phyloP scores from a whole-genome alignment of 35 echinoderm and acorn worm genomes.

The Apostichopus californicus region DNA sequence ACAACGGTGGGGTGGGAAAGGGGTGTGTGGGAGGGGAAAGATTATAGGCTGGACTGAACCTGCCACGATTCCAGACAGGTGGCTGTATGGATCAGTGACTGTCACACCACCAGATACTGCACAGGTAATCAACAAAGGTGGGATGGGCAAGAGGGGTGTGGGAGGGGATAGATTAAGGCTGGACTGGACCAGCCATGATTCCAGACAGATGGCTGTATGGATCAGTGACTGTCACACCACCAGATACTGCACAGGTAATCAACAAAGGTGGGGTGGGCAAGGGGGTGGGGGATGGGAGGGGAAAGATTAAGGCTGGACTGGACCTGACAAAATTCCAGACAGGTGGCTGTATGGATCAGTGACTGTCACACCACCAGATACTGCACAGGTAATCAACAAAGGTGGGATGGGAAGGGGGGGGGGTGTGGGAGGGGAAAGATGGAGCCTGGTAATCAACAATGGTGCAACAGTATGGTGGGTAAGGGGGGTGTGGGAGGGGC shows the following conservation, averaged over 20 bases:
- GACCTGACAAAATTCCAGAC: neutral
- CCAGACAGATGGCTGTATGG: neutral
- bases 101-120: neutral
- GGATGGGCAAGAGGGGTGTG: no score
- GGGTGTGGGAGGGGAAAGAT: no score
- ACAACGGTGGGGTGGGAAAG: neutral
- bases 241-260: no score
- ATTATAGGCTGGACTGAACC: no score
- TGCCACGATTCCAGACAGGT: neutral
- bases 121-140: no score
- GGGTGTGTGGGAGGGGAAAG: neutral
- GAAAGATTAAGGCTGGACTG: no score
- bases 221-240: neutral
- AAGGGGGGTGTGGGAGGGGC: neutral
- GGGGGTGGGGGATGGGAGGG: neutral
- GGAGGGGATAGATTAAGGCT: no score
- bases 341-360: neutral
- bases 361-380: neutral
- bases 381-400: neutral
- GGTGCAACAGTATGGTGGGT: neutral
- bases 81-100: constrained; percentile 25
- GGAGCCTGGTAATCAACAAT: no score
- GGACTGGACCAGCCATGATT: neutral
- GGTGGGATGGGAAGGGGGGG: no score
- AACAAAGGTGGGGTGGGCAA: neutral